Percentiles rank a stretch among this genome's conserved stretches.
phyloP scores from a whole-genome alignment of 1,140 invertebrate species.

The Araneus ventricosus region DNA sequence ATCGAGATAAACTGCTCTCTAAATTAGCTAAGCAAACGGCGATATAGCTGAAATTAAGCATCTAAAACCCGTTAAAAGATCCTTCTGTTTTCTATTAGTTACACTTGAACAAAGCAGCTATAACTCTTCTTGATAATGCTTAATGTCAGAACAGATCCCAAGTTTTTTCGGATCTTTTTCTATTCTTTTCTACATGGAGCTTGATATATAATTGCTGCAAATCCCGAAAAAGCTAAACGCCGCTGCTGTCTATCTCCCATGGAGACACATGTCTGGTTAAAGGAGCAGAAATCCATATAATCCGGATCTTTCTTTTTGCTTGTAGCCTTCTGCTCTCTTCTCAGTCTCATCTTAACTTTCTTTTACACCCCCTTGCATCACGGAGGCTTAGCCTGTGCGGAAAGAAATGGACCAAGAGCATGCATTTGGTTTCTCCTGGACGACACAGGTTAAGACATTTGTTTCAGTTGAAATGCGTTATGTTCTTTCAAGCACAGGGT shows the following conservation, averaged over 20 bases:
- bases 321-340: conserved; percentile 5
- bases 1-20: no score
- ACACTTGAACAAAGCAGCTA: conserved; percentile 18
- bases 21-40: no score
- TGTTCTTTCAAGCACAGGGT: no score
- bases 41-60: neutral
- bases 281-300: conserved; percentile 33
- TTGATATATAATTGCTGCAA: conserved; percentile 34
- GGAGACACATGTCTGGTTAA: conserved; percentile 33
- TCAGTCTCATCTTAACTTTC: conserved; percentile 21
- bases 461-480: no score
- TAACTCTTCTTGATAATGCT: conserved; percentile 34
- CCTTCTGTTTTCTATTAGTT: neutral
- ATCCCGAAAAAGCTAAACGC: conserved; percentile 36
- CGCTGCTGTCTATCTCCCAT: conserved; percentile 12
- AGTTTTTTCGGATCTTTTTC: neutral
- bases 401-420: neutral
- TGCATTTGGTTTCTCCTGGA: neutral
- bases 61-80: neutral
- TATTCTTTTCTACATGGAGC: neutral
- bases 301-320: conserved; percentile 16
- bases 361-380: neutral
- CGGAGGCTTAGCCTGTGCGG: neutral
- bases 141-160: neutral
- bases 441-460: no score